These are phyloP conservation scores for Vicugna pacos DNA, from an alignment of 2,113 vertebrate species.

Conservation along the genomic window DNA sequence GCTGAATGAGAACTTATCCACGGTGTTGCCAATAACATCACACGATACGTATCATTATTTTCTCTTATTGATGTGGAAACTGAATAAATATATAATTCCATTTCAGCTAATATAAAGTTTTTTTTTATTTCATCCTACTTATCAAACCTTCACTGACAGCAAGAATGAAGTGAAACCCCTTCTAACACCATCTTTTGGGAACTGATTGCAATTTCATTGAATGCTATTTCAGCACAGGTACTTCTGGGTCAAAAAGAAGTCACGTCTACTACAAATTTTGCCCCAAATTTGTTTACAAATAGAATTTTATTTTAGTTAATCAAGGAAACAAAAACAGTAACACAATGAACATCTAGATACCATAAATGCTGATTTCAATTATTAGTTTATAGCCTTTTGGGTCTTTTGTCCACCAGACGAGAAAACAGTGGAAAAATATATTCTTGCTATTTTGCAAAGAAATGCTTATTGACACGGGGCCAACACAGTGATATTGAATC, in stretches of 20 bases:
- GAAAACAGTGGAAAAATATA: conserved; percentile 82
- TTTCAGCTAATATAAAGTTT: conserved; percentile 20
- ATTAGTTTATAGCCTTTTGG: conserved; percentile 79
- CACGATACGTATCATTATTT: neutral
- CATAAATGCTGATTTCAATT: conserved; percentile 87
- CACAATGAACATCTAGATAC: conserved; percentile 79
- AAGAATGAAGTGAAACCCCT: neutral
- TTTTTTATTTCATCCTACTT: neutral
- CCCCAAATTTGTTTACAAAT: neutral
- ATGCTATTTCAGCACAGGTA: neutral
- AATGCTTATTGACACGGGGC: conserved; percentile 83
- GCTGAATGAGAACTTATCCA: neutral
- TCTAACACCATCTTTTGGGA: neutral
- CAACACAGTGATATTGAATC: conserved; percentile 85
- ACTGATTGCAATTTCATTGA: neutral
- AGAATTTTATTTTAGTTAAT: neutral
- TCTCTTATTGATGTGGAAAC: neutral
- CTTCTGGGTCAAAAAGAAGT: neutral
- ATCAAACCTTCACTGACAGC: neutral
- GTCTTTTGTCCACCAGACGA: conserved; percentile 78
- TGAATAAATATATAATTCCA: neutral
- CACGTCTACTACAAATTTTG: neutral
- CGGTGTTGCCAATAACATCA: neutral
- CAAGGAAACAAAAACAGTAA: conserved; percentile 76
- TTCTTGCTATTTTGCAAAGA: conserved; percentile 82